A percentile compares a stretch with the other conserved stretches of the same genome.
phyloP scores from a whole-genome alignment of 1,140 invertebrate species.

The Drosophila punjabiensis region DNA sequence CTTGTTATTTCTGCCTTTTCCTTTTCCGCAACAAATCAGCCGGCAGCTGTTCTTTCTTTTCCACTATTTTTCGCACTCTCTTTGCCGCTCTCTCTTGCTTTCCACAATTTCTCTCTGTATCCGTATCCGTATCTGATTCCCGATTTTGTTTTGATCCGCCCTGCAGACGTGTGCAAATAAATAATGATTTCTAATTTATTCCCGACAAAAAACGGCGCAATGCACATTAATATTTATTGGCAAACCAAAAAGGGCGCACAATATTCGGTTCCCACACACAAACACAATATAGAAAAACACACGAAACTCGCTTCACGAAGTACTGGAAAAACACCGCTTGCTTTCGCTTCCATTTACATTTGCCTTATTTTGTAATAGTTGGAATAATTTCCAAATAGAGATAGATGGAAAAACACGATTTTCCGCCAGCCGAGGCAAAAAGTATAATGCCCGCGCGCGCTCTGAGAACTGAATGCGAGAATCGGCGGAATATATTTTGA shows the following conservation, averaged over 20 bases:
- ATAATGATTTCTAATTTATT: constrained; percentile 44
- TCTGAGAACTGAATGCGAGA: constrained; percentile 55
- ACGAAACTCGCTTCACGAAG: background rate
- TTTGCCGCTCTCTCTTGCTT: background rate
- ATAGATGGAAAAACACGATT: constrained; percentile 19
- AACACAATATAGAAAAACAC: constrained; percentile 20
- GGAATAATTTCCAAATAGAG: constrained; percentile 16
- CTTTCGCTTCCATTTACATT: constrained; percentile 26
- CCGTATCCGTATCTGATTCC: constrained; percentile 10
- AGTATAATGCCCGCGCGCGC: constrained; percentile 25
- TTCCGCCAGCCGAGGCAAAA: constrained; percentile 10
- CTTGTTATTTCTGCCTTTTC: constrained; percentile 27
- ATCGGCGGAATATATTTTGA: constrained; percentile 56
- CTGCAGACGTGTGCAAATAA: constrained; percentile 24
- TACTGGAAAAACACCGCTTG: constrained; percentile 40
- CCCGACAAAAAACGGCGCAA: constrained; percentile 30
- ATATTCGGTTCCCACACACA: constrained; percentile 13
- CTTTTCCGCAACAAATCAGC: constrained; percentile 51
- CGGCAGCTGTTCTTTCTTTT: constrained; percentile 40
- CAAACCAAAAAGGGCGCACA: constrained; percentile 12
- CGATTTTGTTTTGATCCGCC: constrained; percentile 51
- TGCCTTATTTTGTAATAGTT: constrained; percentile 3
- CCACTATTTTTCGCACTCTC: constrained; percentile 35
- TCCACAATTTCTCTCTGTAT: background rate
- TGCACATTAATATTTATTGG: constrained; percentile 40